phyloP scores from a whole-genome alignment of 2,888 invertebrate species.

The Ypsolopha sequella region DNA sequence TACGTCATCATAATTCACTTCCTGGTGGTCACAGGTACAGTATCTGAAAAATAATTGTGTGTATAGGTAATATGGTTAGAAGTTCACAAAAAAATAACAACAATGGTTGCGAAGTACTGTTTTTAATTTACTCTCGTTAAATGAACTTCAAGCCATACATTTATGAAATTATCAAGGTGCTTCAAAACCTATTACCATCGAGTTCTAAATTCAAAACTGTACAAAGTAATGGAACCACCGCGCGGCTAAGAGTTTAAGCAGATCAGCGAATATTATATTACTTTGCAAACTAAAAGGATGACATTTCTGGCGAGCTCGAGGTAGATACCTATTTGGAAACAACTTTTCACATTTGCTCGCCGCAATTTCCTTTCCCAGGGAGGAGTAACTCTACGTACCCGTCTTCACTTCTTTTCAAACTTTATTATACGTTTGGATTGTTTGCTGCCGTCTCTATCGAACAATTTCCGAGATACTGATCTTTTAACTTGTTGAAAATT shows the following conservation, averaged over 20 bases:
- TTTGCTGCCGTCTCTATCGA: neutral
- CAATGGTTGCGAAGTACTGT: no score
- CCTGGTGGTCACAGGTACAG: no score
- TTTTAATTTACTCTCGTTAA: no score
- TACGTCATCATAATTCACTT: no score
- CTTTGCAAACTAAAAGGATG: slow-evolving; percentile 6
- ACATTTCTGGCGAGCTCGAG: slow-evolving; percentile 4
- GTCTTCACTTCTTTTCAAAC: slow-evolving; percentile 9
- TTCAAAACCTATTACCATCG: neutral
- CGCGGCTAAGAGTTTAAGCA: neutral
- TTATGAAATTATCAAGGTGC: neutral
- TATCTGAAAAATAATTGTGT: no score
- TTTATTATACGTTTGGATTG: slow-evolving; percentile 4
- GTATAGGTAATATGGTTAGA: no score
- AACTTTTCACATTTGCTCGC: slow-evolving; percentile 43
- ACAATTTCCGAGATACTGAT: no score
- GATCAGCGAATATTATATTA: slow-evolving; percentile 2
- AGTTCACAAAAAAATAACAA: no score
- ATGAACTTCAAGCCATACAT: neutral
- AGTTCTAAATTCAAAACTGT: neutral
- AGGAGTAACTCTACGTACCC: slow-evolving; percentile 6
- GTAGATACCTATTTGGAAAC: slow-evolving; percentile 19
- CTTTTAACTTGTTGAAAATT: no score
- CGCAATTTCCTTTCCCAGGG: slow-evolving; percentile 33
- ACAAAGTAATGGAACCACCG: neutral